Evolutionary conservation across 2,888 invertebrate genomes (phyloP).

Genomic region (Nowickia ferox): DNA sequence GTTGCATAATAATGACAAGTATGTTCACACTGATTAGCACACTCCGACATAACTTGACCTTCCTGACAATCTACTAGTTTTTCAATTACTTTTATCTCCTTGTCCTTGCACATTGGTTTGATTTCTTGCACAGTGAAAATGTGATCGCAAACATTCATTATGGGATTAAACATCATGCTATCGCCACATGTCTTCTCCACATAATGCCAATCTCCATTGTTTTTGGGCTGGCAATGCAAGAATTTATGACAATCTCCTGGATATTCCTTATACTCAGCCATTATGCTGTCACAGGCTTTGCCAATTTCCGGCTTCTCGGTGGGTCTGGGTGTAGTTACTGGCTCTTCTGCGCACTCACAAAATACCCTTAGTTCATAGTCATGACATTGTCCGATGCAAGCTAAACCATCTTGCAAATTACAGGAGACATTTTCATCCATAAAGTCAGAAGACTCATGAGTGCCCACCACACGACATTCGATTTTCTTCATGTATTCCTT

Average conservation of each 20-base stretch:
- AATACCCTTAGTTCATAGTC: constrained; percentile 93
- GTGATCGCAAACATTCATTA: constrained; percentile 87
- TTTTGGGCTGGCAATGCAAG: constrained; percentile 86
- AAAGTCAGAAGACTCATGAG: constrained; percentile 86
- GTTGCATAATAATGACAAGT: constrained; percentile 88
- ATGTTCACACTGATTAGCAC: constrained; percentile 89
- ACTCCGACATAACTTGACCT: constrained; percentile 86
- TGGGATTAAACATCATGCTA: constrained; percentile 88
- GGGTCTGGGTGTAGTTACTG: constrained; percentile 69
- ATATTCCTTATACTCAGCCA: constrained; percentile 85
- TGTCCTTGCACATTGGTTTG: constrained; percentile 85
- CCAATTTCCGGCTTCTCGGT: constrained; percentile 78
- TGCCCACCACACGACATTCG: constrained; percentile 88
- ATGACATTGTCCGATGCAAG: constrained; percentile 88
- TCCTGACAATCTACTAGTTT: constrained; percentile 76
- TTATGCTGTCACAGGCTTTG: constrained; percentile 81
- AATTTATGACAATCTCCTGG: constrained; percentile 88
- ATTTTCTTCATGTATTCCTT: constrained; percentile 87
- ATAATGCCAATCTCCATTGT: constrained; percentile 82
- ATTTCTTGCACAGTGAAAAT: constrained; percentile 85
- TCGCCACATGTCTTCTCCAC: constrained; percentile 88
- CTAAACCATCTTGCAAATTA: constrained; percentile 88
- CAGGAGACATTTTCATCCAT: constrained; percentile 91
- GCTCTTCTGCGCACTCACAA: constrained; percentile 85
- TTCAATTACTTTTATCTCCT: constrained; percentile 43